Evolutionary conservation across 1,140 invertebrate genomes (phyloP), one percentile per base, ranked within the genome.

Genomic region (Trichonephila clavata): DNA sequence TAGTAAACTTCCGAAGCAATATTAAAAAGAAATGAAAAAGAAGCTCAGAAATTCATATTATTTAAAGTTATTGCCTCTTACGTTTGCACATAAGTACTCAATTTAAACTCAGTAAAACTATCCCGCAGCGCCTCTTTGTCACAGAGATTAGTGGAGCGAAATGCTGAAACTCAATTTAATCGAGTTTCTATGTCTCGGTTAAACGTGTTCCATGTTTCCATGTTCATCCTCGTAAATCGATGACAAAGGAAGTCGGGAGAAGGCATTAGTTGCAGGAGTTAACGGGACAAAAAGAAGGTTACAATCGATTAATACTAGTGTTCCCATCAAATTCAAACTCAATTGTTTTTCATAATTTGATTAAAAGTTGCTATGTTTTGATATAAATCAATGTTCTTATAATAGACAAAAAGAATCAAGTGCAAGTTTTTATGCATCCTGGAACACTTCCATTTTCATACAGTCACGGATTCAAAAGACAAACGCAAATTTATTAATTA

Each of bases 111-210:
- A 20, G 5, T 20, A 77, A 77, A 18, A 32, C 16, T 77, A 32
- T 77, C 27, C 27, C 16, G 8, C 18, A 77, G 16, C 18, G 6
- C 14, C 16, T 77, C 71, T 77, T 32, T 27, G 27, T 77, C 27
- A 39, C 14, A 77, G 27, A 18, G 71, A 77, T 77, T 77, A 39
- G 5, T 39, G 71, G 32, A 77, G 27, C 71, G 71, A 77, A 71
- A 24, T 68, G 65, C 20, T 18, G 84, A 61, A 86, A 87, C 60
- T 39, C 32, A 57, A 61, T 57, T 87, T 63, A 87, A 87, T 87
- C 86, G 86, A 87, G 86, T 87, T 87, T 43, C 61, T 87, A 24
- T 87, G 86, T 63, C 86, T 65, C 86, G 65, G 14, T 63, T 87
- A 61, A 87, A 20, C 32, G 16, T 63, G 63, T 39, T 63, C 60